These are phyloP conservation scores for Diadophis punctatus DNA, from an alignment of 2,113 vertebrate genomes.

Conservation along the genomic window DNA sequence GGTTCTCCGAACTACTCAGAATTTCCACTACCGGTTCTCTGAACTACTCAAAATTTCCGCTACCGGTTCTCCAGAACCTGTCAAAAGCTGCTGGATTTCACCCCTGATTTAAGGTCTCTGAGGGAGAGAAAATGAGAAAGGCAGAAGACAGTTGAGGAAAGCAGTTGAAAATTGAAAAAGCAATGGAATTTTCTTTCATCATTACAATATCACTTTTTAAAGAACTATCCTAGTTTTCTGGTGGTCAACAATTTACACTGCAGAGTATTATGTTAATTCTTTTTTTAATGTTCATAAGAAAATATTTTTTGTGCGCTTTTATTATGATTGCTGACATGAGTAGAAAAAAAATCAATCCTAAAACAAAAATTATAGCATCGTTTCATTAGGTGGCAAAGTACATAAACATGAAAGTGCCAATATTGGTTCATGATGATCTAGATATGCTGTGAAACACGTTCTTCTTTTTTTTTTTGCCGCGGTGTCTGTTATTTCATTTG, in stretches of 20 bases:
- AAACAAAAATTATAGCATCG: constrained; percentile 42
- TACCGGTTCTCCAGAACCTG: too few relatives aligned
- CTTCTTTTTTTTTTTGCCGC: constrained; percentile 25
- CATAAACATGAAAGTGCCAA: constrained; percentile 39
- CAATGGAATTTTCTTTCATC: background rate
- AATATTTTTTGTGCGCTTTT: background rate
- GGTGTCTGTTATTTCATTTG: constrained; percentile 27
- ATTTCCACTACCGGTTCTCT: too few relatives aligned
- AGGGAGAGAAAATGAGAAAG: too few relatives aligned
- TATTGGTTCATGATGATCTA: constrained; percentile 44
- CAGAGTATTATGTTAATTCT: background rate
- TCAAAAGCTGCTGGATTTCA: too few relatives aligned
- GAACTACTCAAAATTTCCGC: too few relatives aligned
- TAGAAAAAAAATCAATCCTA: constrained; percentile 8
- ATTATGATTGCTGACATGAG: constrained; percentile 3
- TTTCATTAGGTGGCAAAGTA: constrained; percentile 35
- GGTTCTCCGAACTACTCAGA: too few relatives aligned
- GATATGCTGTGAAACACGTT: constrained; percentile 21
- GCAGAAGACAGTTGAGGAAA: background rate
- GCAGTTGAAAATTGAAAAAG: background rate
- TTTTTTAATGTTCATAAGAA: constrained; percentile 12
- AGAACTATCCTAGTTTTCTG: background rate
- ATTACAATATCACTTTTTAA: background rate
- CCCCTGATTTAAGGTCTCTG: too few relatives aligned
- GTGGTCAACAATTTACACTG: background rate